Base-by-base conservation (phyloP, 37 sponge, comb jelly and placozoan genomes). In the Halisarca cf. caerulea region DNA sequence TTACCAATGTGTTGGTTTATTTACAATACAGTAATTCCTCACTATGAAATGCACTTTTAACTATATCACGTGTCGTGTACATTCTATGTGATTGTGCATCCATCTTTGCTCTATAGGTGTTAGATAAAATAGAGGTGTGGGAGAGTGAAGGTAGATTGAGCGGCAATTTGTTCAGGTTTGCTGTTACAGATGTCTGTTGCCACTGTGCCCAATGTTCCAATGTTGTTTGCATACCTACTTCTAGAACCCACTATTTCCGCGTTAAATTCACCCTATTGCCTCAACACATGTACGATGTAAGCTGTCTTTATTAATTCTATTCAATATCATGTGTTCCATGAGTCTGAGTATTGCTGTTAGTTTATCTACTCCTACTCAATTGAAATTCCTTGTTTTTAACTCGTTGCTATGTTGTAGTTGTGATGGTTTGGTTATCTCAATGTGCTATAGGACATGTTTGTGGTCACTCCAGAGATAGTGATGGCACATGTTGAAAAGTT, bases 91-190 rank as follows among this genome's bases (percentile, higher is more conserved):
- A 34, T 3, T 69, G 71, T 36, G 71, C 33, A 69, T 20, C 3
- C 71, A n/a, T 55, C 23, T 18, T 42, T 9, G 0, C 24, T 27
- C 72, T 11, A 33, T 78, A 98, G 91, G 98, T 98, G 42, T 84
- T 96, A 54, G 94, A 98, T 73, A 83, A 89, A 43, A 82, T 88
- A 39, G 94, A 97, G 41, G 96, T 97, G 38, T 90, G 89, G 91
- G 95, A 95, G 54, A 37, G 84, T 32, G 38, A 87, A 30, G 74
- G 43, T 24, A 66, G 60, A 43, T 86, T 71, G 54, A 60, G 82
- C 27, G 84, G 70, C 70, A 28, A 24, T 33, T 33, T 39, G 7
- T 51, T 23, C 53, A 69, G 84, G 59, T 68, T 5, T 33, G 33
- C 25, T 28, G n/a, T 21, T n/a, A 60, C 57, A 60, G 43, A 60